Percentiles rank a stretch among this genome's conserved stretches.
phyloP scores from a whole-genome alignment of 2,113 vertebrate species.

The Phainopepla nitens region DNA sequence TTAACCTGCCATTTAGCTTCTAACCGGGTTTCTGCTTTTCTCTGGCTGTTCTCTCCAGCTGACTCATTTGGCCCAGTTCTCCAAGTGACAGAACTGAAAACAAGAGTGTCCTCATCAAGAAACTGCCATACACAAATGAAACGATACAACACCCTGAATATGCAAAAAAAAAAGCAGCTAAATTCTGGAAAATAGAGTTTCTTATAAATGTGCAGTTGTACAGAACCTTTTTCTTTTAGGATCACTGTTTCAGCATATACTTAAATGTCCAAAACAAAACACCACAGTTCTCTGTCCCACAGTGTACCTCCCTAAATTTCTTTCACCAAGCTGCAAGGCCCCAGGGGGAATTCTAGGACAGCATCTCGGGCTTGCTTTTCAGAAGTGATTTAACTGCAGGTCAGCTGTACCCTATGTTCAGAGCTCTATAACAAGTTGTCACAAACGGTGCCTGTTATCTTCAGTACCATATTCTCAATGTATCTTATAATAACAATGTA shows the following conservation, averaged over 20 bases:
- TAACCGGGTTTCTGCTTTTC: background rate
- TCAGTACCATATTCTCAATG: background rate
- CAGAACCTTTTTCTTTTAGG: background rate
- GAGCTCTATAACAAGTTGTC: background rate
- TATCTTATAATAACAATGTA: background rate
- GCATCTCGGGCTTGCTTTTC: background rate
- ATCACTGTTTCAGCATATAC: background rate
- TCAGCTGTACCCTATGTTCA: background rate
- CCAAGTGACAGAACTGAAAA: background rate
- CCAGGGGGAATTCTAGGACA: background rate
- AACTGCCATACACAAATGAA: background rate
- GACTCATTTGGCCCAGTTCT: background rate
- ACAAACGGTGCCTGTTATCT: background rate
- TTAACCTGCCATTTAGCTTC: background rate
- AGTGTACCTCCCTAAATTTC: background rate
- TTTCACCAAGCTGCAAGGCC: background rate
- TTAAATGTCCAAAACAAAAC: background rate
- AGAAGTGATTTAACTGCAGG: background rate
- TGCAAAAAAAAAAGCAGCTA: background rate
- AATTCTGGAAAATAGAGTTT: background rate
- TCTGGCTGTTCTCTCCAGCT: background rate
- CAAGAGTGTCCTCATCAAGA: background rate
- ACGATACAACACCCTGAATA: rapidly evolving
- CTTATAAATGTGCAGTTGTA: background rate
- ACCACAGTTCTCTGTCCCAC: background rate